phyloP scores from a whole-genome alignment of 2,113 vertebrate genomes.

The Serinus canaria region DNA sequence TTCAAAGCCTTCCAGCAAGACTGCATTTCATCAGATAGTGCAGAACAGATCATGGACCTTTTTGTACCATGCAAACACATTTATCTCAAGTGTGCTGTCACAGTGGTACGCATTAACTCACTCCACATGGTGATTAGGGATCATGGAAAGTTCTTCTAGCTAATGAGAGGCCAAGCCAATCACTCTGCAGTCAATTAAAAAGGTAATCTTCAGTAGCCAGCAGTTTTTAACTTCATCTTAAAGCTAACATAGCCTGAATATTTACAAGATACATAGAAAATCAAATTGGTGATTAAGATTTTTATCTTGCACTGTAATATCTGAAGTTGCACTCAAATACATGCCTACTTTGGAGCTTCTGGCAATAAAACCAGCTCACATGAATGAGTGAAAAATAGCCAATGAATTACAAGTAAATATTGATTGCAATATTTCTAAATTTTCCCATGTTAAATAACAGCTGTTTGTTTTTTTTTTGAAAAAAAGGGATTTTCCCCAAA shows the following conservation, averaged over 20 bases:
- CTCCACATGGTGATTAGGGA: not conserved
- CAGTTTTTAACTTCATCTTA: not conserved
- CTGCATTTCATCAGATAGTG: not conserved
- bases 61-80: not conserved
- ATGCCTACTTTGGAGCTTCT: not conserved
- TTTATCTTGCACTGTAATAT: not conserved
- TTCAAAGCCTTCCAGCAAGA: not conserved
- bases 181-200: not conserved
- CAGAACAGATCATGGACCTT: not conserved
- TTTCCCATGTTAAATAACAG: not conserved
- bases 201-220: not conserved
- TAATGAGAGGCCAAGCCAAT: not conserved
- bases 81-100: not conserved
- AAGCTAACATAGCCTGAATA: not conserved
- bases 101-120: not conserved
- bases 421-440: not conserved
- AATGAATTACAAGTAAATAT: not conserved
- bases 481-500: not conserved
- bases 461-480: no score
- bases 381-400: not conserved
- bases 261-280: not conserved
- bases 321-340: not conserved
- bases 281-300: not conserved
- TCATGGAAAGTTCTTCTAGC: not conserved
- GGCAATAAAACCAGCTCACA: not conserved